A percentile compares a stretch with the other conserved stretches of the same genome.
Evolutionary conservation across 2,888 invertebrate genomes (phyloP).

Genomic region (Hermaeophaga mercurialis): DNA sequence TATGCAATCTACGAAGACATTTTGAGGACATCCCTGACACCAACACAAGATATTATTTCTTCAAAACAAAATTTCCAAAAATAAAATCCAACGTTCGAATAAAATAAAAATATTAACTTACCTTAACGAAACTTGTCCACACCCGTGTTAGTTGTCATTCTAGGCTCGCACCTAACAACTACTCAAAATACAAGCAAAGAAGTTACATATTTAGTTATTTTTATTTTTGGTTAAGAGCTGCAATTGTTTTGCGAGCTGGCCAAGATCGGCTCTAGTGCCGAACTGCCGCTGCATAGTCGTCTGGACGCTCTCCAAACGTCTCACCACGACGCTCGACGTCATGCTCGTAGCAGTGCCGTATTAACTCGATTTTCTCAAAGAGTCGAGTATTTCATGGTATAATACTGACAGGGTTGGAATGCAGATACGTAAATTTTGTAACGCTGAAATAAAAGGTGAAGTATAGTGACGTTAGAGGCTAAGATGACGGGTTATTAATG

Average conservation of each 20-base stretch:
- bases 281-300: conserved; percentile 55
- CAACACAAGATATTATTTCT: too few species aligned
- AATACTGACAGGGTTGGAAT: neutral
- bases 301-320: conserved; percentile 53
- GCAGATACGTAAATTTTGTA: too few species aligned
- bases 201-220: conserved; percentile 33
- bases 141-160: conserved; percentile 29
- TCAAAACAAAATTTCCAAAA: conserved; percentile 1
- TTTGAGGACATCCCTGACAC: too few species aligned
- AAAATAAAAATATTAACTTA: conserved; percentile 19
- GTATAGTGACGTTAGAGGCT: too few species aligned
- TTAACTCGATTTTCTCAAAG: neutral
- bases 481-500: too few species aligned
- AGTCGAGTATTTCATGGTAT: neutral
- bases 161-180: conserved; percentile 33
- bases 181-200: conserved; percentile 34
- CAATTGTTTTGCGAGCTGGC: conserved; percentile 36
- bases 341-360: conserved; percentile 6
- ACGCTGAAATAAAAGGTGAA: too few species aligned
- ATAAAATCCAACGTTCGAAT: neutral
- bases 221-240: conserved; percentile 29
- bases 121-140: conserved; percentile 29
- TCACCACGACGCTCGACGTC: conserved; percentile 38
- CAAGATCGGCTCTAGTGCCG: conserved; percentile 52
- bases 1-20: too few species aligned